Evolutionary conservation across 2,888 invertebrate genomes (phyloP).

Genomic region (Chouioia cunea): DNA sequence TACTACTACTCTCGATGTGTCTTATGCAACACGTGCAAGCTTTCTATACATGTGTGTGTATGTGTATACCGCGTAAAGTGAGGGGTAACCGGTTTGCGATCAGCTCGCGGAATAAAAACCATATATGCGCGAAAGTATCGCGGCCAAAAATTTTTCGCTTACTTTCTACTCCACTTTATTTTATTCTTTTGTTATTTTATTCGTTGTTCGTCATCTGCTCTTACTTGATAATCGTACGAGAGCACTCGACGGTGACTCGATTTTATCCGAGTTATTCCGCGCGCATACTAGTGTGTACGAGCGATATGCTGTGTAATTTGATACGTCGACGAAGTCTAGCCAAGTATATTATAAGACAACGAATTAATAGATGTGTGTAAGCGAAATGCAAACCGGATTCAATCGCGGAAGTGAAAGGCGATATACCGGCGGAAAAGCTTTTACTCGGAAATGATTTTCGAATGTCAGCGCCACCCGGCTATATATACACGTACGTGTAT

Average conservation of each 20-base stretch:
- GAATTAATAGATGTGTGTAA: constrained; percentile 34
- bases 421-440: constrained; percentile 54
- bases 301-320: no score
- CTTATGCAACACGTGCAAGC: constrained; percentile 15
- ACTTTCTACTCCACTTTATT: no score
- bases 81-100: constrained; percentile 42
- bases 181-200: no score
- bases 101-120: constrained; percentile 48
- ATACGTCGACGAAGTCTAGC: not conserved
- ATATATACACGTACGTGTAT: no score
- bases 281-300: no score
- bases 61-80: not conserved
- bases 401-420: constrained; percentile 60
- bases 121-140: constrained; percentile 51
- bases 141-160: constrained; percentile 14
- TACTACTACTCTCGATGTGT: not conserved
- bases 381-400: constrained; percentile 52
- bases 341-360: not conserved
- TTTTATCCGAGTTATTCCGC: no score
- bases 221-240: no score
- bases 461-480: no score
- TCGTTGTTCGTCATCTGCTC: no score
- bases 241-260: no score
- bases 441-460: constrained; percentile 53
- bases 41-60: constrained; percentile 2